Conservation (phyloP, 1,140 invertebrate species). For the Oncopodura yosiiana region DNA sequence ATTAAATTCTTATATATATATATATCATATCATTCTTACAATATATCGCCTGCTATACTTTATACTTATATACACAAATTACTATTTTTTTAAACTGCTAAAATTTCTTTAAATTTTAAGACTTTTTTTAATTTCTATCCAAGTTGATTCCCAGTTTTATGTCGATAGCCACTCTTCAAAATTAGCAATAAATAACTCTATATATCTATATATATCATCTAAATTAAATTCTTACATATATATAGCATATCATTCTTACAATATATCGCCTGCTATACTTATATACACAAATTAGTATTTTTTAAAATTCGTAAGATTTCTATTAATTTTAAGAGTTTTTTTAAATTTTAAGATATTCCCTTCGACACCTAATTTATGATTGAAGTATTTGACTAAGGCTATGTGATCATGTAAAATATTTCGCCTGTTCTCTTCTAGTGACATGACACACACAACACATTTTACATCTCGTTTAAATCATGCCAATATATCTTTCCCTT, state of each 20-base stretch:
- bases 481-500: too few species aligned
- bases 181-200: not conserved
- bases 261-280: not conserved
- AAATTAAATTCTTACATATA: not conserved
- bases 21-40: not conserved
- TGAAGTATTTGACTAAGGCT: not conserved
- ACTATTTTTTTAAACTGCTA: not conserved
- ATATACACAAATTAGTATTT: not conserved
- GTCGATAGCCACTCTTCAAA: not conserved
- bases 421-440: not conserved
- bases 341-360: constrained; percentile 2
- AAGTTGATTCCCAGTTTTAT: not conserved
- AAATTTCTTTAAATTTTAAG: too few species aligned
- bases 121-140: constrained; percentile 9
- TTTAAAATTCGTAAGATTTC: too few species aligned
- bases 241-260: not conserved
- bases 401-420: not conserved
- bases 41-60: not conserved
- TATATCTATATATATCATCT: not conserved
- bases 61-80: not conserved
- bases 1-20: not conserved
- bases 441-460: not conserved
- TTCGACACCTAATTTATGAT: not conserved
- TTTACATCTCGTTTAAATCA: constrained; percentile 2
- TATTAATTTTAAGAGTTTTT: too few species aligned